Base-by-base conservation (phyloP, 2,113 vertebrate genomes). In the Ahaetulla prasina region DNA sequence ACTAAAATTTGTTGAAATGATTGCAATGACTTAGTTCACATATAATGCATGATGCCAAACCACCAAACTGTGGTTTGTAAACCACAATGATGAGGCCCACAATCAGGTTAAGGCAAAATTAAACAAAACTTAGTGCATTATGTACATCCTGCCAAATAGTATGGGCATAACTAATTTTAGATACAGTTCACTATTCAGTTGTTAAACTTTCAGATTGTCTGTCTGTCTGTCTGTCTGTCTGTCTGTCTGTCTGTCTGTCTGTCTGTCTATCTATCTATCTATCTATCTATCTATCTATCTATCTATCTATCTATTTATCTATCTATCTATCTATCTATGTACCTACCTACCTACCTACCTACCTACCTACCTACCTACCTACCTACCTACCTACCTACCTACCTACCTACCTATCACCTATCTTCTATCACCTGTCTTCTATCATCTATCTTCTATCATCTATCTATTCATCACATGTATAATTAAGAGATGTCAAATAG, bases 341-440 rank as follows among this genome's bases (percentile, higher is more conserved):
- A 8, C 3, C 53, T 55, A 9, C 3, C 22, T 57, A 3, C 9
- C 23, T 27, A 8, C 9, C 14, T 52, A 53, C 4, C 52, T 18
- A 53, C 1, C 52, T 53, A 53, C 1, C 52, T 18, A 22, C 2
- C 53, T 53, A 53, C 6, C 53, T 20, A 53, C 6, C 52, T 52
- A 53, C 4, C 53, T 20, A 53, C 5, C 52, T 53, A 53, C 1
- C 52, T 20, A 53, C 6, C 23, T 60, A 9, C 11, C 23, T 27
- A 10, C 11, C 25, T 4, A 10, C 11, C 20, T 4, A 12, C 14
- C 3, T 5, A 11, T 63, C n/a, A n/a, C 30, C 9, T 4, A 2
- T 60, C 54, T 2, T 57, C 22, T 1, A 2, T 60, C 23, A 4
- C 1, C 22, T 2, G 1, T 27, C 23, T 1, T 63, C 9, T 4